phyloP scores from a whole-genome alignment of 2,113 vertebrate genomes.

The Heterocephalus glaber region DNA sequence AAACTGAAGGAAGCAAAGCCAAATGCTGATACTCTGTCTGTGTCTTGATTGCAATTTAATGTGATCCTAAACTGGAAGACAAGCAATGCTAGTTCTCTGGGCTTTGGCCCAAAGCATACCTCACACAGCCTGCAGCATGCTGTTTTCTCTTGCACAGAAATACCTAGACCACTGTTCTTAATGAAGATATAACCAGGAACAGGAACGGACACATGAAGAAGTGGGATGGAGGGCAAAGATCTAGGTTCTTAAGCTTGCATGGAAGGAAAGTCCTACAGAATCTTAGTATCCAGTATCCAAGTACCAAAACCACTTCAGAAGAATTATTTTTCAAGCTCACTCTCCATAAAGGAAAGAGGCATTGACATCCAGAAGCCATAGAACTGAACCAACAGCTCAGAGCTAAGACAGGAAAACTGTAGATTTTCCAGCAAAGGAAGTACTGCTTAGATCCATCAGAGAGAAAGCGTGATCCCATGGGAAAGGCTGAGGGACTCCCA shows the following conservation, averaged over 20 bases:
- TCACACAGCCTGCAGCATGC: neutral
- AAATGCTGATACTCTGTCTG: neutral
- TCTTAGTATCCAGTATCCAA: neutral
- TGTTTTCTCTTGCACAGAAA: neutral
- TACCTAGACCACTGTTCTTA: neutral
- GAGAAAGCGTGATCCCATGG: neutral
- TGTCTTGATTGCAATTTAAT: neutral
- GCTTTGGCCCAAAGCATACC: neutral
- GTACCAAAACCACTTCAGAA: neutral
- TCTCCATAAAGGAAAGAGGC: neutral
- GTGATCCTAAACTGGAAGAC: neutral
- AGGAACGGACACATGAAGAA: neutral
- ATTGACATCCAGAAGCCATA: neutral
- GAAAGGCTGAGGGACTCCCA: neutral
- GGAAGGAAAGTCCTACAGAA: neutral
- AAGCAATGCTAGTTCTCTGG: neutral
- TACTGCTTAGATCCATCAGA: neutral
- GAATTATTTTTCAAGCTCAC: constrained; percentile 56
- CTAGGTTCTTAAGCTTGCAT: neutral
- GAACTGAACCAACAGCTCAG: neutral
- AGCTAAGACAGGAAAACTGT: neutral
- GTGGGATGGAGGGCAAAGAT: neutral
- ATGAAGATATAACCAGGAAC: neutral
- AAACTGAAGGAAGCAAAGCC: neutral
- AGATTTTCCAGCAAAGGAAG: neutral